These are phyloP conservation scores for Noctua fimbriata DNA, from an alignment of 2,888 invertebrate genomes.

Conservation along the genomic window DNA sequence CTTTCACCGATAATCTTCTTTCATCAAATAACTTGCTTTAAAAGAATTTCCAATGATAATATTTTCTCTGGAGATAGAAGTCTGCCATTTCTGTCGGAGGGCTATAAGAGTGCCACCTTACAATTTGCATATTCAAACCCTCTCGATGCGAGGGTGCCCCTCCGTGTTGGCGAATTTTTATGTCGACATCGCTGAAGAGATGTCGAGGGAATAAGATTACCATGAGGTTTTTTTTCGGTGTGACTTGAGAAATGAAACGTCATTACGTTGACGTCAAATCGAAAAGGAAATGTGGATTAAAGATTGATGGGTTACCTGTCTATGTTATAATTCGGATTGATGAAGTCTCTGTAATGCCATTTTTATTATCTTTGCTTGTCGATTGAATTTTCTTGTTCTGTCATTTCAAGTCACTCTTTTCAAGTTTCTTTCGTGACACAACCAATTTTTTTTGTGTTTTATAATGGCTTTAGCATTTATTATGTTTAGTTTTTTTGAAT, in stretches of 20 bases:
- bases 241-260: constrained; percentile 62
- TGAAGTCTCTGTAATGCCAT: constrained; percentile 35
- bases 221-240: constrained; percentile 56
- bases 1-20: constrained; percentile 61
- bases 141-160: constrained; percentile 66
- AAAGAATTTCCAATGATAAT: constrained; percentile 74
- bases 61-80: constrained; percentile 71
- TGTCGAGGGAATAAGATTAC: constrained; percentile 67
- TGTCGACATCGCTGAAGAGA: constrained; percentile 62
- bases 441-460: not conserved
- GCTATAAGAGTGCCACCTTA: constrained; percentile 70
- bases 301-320: constrained; percentile 60
- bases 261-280: constrained; percentile 64
- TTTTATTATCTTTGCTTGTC: constrained; percentile 6
- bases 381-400: constrained; percentile 5
- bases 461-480: not conserved
- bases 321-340: constrained; percentile 61
- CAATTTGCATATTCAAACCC: constrained; percentile 75
- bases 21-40: constrained; percentile 63
- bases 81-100: constrained; percentile 59
- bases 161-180: constrained; percentile 65
- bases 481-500: not conserved
- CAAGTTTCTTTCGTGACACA: not conserved
- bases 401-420: not conserved
- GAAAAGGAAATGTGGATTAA: constrained; percentile 61